Percentiles rank a stretch among this genome's conserved stretches.
Evolutionary conservation across 2,113 vertebrate species (phyloP).

Genomic region (Speoplatyrhinus poulsoni): DNA sequence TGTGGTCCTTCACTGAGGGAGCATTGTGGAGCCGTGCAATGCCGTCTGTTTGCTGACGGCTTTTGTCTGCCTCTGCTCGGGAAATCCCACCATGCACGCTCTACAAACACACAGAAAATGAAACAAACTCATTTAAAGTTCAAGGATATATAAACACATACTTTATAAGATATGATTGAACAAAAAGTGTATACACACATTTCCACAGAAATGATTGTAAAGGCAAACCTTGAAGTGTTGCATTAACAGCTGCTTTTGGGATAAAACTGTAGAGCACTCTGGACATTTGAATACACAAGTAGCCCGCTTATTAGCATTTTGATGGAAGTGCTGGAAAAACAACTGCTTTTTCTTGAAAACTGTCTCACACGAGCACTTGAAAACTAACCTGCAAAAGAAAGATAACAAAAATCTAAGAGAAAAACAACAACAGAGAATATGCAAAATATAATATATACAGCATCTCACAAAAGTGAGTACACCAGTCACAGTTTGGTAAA

Average conservation of each 20-base stretch:
- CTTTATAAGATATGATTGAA: neutral
- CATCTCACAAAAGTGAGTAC: too few species aligned
- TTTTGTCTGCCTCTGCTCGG: slow-evolving; percentile 74
- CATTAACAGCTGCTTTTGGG: slow-evolving; percentile 90
- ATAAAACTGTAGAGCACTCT: slow-evolving; percentile 88
- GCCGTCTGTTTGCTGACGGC: slow-evolving; percentile 65
- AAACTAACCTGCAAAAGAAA: slow-evolving; percentile 83
- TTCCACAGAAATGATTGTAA: neutral
- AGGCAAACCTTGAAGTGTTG: slow-evolving; percentile 91
- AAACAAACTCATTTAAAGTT: neutral
- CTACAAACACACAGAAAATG: slow-evolving; percentile 59
- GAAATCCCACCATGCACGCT: slow-evolving; percentile 80
- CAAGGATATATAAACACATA: neutral
- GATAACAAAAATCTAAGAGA: neutral
- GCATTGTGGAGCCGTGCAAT: slow-evolving; percentile 52
- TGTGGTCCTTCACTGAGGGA: slow-evolving; percentile 41
- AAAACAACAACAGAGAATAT: neutral
- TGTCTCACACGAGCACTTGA: slow-evolving; percentile 93
- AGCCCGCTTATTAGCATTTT: slow-evolving; percentile 82
- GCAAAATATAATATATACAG: neutral
- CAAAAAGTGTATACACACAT: neutral
- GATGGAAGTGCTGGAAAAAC: slow-evolving; percentile 90
- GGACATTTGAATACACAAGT: slow-evolving; percentile 94
- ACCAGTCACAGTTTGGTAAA: neutral
- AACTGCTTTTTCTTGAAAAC: slow-evolving; percentile 93